phyloP scores from a whole-genome alignment of 2,113 vertebrate species.

The Grallaria varia region DNA sequence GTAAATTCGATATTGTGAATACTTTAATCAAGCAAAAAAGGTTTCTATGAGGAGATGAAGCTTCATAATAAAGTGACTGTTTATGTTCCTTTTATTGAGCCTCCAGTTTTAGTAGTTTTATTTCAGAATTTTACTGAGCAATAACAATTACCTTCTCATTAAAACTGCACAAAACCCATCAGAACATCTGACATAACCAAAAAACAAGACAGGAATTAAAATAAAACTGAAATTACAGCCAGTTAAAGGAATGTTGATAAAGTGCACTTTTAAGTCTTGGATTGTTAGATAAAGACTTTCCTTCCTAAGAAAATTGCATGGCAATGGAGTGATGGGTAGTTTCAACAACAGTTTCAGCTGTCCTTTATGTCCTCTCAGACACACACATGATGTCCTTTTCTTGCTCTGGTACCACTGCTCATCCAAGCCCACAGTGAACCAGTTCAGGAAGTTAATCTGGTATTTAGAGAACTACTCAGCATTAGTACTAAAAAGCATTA shows the following conservation, averaged over 20 bases:
- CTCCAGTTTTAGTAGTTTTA: background rate
- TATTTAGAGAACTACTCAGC: background rate
- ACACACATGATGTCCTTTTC: rapidly evolving
- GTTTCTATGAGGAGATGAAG: background rate
- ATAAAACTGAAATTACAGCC: background rate
- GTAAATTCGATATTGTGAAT: background rate
- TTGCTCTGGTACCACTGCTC: background rate
- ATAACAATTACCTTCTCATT: background rate
- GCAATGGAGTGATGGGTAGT: background rate
- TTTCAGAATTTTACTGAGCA: background rate
- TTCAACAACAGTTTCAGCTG: background rate
- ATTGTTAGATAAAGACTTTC: background rate
- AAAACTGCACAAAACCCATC: background rate
- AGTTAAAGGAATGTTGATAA: background rate
- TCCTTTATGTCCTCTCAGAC: background rate
- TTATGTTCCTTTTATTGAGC: background rate
- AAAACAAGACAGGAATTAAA: background rate
- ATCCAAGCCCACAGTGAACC: background rate
- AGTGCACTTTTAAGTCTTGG: background rate
- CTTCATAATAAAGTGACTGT: background rate
- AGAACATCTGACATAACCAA: background rate
- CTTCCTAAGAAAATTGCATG: background rate
- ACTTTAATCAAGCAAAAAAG: background rate
- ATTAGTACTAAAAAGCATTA: background rate
- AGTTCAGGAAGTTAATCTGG: background rate